Evolutionary conservation across 2,888 invertebrate species (phyloP), one percentile per base, ranked within the genome.

Genomic region (Patella caerulea): DNA sequence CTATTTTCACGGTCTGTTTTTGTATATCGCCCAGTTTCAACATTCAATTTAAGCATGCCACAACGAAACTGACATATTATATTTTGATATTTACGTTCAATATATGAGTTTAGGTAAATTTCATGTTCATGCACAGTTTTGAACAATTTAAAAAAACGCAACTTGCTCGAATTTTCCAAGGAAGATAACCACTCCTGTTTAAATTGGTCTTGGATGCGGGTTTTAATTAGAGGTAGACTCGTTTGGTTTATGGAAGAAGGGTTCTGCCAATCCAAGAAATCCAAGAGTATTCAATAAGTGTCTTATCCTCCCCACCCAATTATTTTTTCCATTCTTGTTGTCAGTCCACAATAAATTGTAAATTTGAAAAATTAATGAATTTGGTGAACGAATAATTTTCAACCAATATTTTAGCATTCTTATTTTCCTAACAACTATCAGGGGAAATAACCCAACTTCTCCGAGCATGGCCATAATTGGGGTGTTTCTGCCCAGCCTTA

Each of bases 21-120:
- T 19, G 65, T 65, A 65, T 65, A 65, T 65, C 65, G n/a, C n/a
- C 65, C 65, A 65, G 65, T 65, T 19, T 65, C 65, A n/a, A 65
- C n/a, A 65, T 19, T n/a, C 65, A 65, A 19, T 19, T 65, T n/a
- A 19, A 65, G 65, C 7, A 19, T 65, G 24, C 65, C 65, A 14
- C 65, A n/a, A n/a, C n/a, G n/a, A n/a, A n/a, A n/a, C n/a, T n/a
- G n/a, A n/a, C n/a, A n/a, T n/a, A n/a, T n/a, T n/a, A n/a, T n/a
- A n/a, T n/a, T n/a, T n/a, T n/a, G n/a, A 65, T 19, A 65, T 65
- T 65, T 65, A n/a, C 7, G n/a, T 65, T 7, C n/a, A 65, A 65
- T 65, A 65, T 65, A 19, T 65, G n/a, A 5, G 19, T 65, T 19
- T 19, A 65, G 65, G 65, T 65, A 65, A 19, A 19, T 3, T 65